Evolutionary conservation across 1,140 invertebrate species (phyloP).

Genomic region (Cyclargus thomasi): DNA sequence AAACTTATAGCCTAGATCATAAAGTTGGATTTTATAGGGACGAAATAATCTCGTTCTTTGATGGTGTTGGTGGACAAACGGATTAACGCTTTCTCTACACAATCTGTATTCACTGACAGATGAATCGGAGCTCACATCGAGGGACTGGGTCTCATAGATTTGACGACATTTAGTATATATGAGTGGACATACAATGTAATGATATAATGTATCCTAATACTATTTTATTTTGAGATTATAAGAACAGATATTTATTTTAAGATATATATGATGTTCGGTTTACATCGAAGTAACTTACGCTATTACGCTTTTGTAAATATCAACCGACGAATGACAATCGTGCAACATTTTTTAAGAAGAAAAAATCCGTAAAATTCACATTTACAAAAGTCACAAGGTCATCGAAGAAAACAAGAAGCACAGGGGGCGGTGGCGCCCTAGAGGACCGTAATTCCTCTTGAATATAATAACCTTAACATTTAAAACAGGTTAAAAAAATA

Average conservation of each 20-base stretch:
- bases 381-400: not conserved
- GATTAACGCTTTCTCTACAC: not conserved
- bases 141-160: not conserved
- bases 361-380: slow-evolving; percentile 5
- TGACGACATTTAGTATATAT: slow-evolving; percentile 16
- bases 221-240: slow-evolving; percentile 17
- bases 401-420: slow-evolving; percentile 71
- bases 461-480: slow-evolving; percentile 68
- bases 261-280: not conserved
- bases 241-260: not conserved
- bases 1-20: no score
- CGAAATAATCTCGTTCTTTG: no score
- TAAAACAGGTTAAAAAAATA: slow-evolving; percentile 74
- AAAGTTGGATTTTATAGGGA: no score
- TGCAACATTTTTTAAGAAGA: not conserved
- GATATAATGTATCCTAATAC: slow-evolving; percentile 20
- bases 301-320: slow-evolving; percentile 8
- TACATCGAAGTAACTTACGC: not conserved
- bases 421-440: slow-evolving; percentile 54
- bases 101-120: no score
- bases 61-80: no score
- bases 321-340: not conserved
- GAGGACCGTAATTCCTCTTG: slow-evolving; percentile 39
- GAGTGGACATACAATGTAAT: slow-evolving; percentile 18
- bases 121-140: slow-evolving; percentile 11